Evolutionary conservation across 2,888 invertebrate genomes (phyloP).

Genomic region (Brachycybe producta): DNA sequence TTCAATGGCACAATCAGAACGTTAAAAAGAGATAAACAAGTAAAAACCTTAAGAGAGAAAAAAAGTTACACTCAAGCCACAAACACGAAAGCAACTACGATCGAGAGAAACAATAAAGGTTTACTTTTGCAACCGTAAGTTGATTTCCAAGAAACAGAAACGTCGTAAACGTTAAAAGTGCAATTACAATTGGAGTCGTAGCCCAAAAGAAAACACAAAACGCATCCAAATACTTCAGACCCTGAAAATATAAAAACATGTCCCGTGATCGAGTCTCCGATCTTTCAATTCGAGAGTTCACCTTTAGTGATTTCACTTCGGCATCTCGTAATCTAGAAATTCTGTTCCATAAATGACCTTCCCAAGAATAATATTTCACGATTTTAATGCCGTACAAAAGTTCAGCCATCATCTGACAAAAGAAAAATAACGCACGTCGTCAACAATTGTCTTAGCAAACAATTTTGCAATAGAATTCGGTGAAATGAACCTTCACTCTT

Average conservation of each 20-base stretch:
- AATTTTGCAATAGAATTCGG: neutral
- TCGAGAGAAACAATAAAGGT: neutral
- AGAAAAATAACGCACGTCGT: no score
- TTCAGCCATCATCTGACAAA: conserved; percentile 56
- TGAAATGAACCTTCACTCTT: conserved; percentile 50
- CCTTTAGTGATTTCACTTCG: conserved; percentile 62
- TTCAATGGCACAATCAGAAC: conserved; percentile 93
- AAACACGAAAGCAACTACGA: neutral
- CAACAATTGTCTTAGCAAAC: neutral
- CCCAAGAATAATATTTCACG: conserved; percentile 89
- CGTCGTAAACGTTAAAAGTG: conserved; percentile 66
- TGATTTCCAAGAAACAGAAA: conserved; percentile 62
- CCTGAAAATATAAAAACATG: conserved; percentile 30
- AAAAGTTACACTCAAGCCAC: conserved; percentile 7
- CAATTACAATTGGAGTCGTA: conserved; percentile 82
- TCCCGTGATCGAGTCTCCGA: neutral
- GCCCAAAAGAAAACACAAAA: conserved; percentile 98
- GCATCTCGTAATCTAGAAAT: conserved; percentile 39
- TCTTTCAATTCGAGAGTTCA: conserved; percentile 5
- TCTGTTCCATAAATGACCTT: conserved; percentile 61
- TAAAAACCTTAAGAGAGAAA: conserved; percentile 51
- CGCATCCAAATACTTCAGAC: conserved; percentile 90
- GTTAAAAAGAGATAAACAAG: conserved; percentile 83
- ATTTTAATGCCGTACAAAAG: conserved; percentile 72
- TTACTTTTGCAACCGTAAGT: conserved; percentile 70